Base-by-base conservation (phyloP, 2,797 vertebrate genomes). In the Philypnodon macrostomus region DNA sequence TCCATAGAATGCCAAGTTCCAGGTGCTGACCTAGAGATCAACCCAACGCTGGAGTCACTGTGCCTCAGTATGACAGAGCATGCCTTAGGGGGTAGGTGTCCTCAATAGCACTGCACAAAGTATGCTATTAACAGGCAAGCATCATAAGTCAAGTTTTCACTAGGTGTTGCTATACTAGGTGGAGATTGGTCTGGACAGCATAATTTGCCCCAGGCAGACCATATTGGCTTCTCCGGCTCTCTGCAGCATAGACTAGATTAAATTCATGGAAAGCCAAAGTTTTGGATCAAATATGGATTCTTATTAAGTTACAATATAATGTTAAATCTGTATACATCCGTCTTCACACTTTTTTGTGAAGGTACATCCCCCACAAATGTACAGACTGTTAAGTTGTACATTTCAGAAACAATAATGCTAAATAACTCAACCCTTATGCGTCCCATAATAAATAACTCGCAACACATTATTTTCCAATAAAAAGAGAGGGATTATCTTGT, bases 41-140 rank as follows among this genome's bases (percentile, higher is more conserved):
- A 96, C 87, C 94, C 94, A 58, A 95, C 93, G 80, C 89, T 97
- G 92, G 95, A 97, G 89, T 97, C 95, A 68, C 91, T 97, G 88
- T 97, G 95, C 88, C 93, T 97, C 91, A 96, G 95, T 92, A 97
- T 96, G 95, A 97, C 95, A 18, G 94, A 97, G 91, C 95, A 96
- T 77, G 94, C 95, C 82, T 93, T 97, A 90, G 95, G 94, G 71
- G 95, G 95, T 97, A 78, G 90, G 93, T 79, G 58, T 73, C 55
- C 53, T 47, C 56, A 37, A 42, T 42, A 58, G 35, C 40, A n/a
- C 9, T 0, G 3, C 21, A 11, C 27, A 49, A 64, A 67, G 52
- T 7, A 51, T 35, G 38, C 32, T 48, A 38, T 35, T 35, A 33
- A 12, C 48, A 56, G 23, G 21, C 33, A 60, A 53, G 56, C 29